A percentile compares a stretch with the other conserved stretches of the same genome.
These are phyloP conservation scores for Takifugu flavidus DNA, from an alignment of 2,113 vertebrate genomes.

Conservation along the genomic window DNA sequence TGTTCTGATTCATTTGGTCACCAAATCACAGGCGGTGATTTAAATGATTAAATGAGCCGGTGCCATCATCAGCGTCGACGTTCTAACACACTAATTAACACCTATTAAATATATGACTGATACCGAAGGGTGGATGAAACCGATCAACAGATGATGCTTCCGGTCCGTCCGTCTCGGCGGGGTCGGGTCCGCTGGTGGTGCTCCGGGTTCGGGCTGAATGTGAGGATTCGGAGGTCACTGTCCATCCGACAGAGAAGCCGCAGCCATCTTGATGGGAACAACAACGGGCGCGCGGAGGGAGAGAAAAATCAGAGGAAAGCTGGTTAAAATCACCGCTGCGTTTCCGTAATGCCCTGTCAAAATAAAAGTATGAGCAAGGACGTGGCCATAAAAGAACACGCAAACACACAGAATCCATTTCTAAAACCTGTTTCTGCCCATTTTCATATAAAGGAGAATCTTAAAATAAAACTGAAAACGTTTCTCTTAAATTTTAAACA, in stretches of 20 bases:
- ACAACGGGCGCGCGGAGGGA: not conserved
- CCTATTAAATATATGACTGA: too few species aligned
- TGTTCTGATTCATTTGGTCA: too few species aligned
- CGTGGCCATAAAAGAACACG: not conserved
- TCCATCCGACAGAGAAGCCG: slow-evolving; percentile 44
- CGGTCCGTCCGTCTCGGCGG: not conserved
- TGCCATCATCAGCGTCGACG: too few species aligned
- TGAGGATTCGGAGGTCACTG: slow-evolving; percentile 1
- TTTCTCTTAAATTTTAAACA: too few species aligned
- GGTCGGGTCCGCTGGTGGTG: not conserved
- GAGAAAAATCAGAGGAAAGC: not conserved
- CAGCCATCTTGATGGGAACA: slow-evolving; percentile 57
- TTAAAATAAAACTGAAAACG: too few species aligned
- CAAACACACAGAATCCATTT: too few species aligned
- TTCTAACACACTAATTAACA: too few species aligned
- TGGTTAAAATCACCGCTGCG: accelerated
- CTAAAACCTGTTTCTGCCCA: too few species aligned
- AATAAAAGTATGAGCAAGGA: slow-evolving; percentile 17
- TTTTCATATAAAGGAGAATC: too few species aligned
- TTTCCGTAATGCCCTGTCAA: slow-evolving; percentile 13
- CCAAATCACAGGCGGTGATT: too few species aligned
- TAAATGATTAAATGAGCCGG: too few species aligned
- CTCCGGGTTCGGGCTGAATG: slow-evolving; percentile 3
- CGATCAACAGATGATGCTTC: slow-evolving; percentile 3
- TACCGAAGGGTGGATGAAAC: too few species aligned